Conservation (phyloP, 2,113 vertebrate genomes). For the Steatornis caripensis region DNA sequence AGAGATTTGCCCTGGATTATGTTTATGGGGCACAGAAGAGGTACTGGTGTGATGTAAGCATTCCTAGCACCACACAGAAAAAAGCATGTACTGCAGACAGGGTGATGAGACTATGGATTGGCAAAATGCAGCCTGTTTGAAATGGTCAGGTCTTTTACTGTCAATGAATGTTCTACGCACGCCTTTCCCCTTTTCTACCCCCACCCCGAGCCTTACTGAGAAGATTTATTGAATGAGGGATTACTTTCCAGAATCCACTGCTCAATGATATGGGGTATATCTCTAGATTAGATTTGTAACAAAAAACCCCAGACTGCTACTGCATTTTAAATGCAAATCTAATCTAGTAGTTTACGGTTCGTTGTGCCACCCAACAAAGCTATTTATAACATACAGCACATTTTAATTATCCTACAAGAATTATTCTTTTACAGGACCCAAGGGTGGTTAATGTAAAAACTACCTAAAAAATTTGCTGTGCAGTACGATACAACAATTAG, state of each 20-base stretch:
- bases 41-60: neutral
- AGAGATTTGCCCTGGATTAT: neutral
- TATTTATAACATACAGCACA: neutral
- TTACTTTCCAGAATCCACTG: neutral
- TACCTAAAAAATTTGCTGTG: slow-evolving; percentile 12
- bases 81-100: neutral
- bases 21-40: neutral
- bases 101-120: neutral
- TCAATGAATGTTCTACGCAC: neutral
- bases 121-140: neutral
- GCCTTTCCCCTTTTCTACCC: neutral
- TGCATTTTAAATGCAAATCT: slow-evolving; percentile 19
- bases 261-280: neutral
- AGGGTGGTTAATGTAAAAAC: slow-evolving; percentile 15
- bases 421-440: neutral
- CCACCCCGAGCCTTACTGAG: neutral
- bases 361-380: neutral
- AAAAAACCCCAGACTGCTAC: neutral
- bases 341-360: slow-evolving; percentile 17
- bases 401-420: slow-evolving; percentile 40
- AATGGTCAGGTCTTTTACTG: neutral
- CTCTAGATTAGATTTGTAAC: neutral
- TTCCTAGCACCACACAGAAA: neutral
- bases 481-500: slow-evolving; percentile 32
- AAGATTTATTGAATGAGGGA: slow-evolving; percentile 4